phyloP scores from a whole-genome alignment of 2,113 vertebrate genomes.

The Sardina pilchardus region DNA sequence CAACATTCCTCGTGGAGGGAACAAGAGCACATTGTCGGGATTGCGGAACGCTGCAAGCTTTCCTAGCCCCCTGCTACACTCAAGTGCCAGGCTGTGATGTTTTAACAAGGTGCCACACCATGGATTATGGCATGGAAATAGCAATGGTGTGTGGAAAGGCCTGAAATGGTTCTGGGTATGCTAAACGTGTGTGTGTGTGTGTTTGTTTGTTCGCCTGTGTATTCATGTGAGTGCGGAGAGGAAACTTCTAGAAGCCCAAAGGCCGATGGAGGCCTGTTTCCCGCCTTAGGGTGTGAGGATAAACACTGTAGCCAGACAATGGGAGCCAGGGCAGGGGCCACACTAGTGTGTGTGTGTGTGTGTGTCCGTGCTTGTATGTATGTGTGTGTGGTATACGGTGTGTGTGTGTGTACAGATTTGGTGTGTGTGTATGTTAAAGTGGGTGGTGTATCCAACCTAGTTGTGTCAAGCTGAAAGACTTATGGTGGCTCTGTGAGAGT shows the following conservation, averaged over 20 bases:
- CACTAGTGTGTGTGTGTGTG: not conserved
- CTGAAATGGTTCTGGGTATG: too few species aligned
- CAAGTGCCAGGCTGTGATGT: not conserved
- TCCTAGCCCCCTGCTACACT: not conserved
- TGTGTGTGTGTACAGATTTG: constrained; percentile 55
- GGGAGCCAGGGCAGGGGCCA: not conserved
- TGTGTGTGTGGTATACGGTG: constrained; percentile 50
- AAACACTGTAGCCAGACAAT: constrained; percentile 25
- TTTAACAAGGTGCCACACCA: not conserved
- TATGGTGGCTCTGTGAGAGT: not conserved
- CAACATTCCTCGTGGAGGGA: not conserved
- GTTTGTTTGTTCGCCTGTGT: too few species aligned
- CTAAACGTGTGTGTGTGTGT: too few species aligned
- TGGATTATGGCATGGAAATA: too few species aligned
- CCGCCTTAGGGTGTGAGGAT: not conserved
- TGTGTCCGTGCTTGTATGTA: not conserved
- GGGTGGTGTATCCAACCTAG: not conserved
- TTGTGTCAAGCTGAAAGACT: not conserved
- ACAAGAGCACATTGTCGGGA: not conserved
- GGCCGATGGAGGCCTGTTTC: not conserved
- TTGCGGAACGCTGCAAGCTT: not conserved
- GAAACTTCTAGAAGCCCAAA: not conserved
- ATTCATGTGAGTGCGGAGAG: not conserved
- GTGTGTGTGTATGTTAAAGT: not conserved
- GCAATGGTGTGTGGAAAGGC: not conserved